phyloP scores from a whole-genome alignment of 2,113 vertebrate species.

The Indicator indicator region DNA sequence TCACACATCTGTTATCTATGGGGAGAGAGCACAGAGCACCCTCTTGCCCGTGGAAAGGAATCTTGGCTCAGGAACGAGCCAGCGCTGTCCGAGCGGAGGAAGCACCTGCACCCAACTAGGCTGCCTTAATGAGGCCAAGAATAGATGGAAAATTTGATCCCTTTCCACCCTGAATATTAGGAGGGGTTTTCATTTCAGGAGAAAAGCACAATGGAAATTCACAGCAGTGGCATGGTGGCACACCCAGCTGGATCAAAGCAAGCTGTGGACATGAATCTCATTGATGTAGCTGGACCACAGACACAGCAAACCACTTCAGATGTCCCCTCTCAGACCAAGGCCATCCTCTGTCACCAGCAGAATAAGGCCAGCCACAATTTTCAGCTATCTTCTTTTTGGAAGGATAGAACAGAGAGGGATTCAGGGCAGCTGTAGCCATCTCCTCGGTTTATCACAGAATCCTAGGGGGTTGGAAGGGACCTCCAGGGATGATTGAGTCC shows the following conservation, averaged over 20 bases:
- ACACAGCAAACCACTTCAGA: background rate
- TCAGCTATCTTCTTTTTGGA: background rate
- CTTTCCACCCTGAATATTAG: background rate
- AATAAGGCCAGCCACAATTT: background rate
- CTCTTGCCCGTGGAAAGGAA: background rate
- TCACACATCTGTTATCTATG: rapidly evolving
- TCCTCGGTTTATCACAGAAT: background rate
- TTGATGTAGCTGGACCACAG: background rate
- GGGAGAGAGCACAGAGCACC: background rate
- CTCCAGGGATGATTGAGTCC: no score
- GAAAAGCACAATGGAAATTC: background rate
- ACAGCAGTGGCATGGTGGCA: rapidly evolving
- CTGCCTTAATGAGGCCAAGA: background rate
- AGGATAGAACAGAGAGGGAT: background rate
- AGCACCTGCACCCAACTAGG: background rate
- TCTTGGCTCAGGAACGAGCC: background rate
- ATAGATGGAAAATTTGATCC: background rate
- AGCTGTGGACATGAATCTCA: rapidly evolving
- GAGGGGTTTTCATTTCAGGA: background rate
- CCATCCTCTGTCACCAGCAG: background rate
- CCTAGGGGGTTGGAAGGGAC: no score
- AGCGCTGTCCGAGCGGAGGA: background rate
- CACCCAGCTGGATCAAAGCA: background rate
- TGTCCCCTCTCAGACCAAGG: background rate
- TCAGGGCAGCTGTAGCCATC: background rate